Base-by-base conservation (phyloP, 2,888 invertebrate species). In the Caenorhabditis sp. region DNA sequence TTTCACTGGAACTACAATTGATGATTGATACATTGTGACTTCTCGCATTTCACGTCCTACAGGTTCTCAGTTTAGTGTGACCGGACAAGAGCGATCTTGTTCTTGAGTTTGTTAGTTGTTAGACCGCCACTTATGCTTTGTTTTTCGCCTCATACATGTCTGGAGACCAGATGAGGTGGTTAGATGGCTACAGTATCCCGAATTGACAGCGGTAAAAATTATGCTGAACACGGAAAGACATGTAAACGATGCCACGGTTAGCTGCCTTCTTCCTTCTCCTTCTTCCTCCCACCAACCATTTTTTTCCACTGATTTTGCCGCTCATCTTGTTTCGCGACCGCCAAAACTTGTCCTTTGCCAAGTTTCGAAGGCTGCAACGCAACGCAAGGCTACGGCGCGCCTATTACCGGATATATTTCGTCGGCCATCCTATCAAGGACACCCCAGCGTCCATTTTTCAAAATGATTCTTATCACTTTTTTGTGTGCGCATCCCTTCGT, bases 271-370 rank as follows among this genome's bases (percentile, higher is more conserved):
- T 65, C 53, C 55, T 53, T 45, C 45, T 32, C 30, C 43, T 30
- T 26, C 32, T 35, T 39, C 20, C 22, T 17, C 20, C 17, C 43
- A 8, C 8, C 8, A 35, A 32, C 24, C 53, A 24, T 52, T 27
- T 50, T 45, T 45, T 56, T 48, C 22, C 48, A 30, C 32, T 35
- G 32, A 30, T 24, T 37, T 58, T 48, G 27, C 43, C 39, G 1
- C 37, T 35, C 26, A 30, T 46, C 66, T 48, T 61, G 62, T 71
- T 71, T 62, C 71, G n/a, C n/a, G 62, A 62, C 62, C 55, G 62
- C 50, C 71, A 65, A 75, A 75, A 75, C 75, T 75, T 75, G 75
- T 75, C 75, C 68, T 61, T 61, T 75, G 75, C 75, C 75, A 75
- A 75, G 75, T 75, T 75, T 73, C 46, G 59, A 41, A 53, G 59